Evolutionary conservation across 2,888 invertebrate genomes (phyloP), one percentile per base, ranked within the genome.

Genomic region (Tetranychus truncatus): DNA sequence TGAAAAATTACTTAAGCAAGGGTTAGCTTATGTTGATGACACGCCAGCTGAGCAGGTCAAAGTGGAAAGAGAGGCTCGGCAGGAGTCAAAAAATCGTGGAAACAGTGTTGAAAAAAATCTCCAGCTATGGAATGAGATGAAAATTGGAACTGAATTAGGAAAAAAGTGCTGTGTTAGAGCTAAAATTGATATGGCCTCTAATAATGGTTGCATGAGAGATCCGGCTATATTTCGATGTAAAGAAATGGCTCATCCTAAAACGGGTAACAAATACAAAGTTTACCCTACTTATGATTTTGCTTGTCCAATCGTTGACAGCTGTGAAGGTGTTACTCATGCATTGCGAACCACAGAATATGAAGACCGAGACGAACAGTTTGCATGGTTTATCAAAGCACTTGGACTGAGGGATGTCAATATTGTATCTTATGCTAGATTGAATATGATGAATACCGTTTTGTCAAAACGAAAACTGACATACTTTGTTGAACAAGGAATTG

Each of bases 201-300:
- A 89, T 21, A 99, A 99, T 83, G 99, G 99, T 1, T 97, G 96
- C 80, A 84, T 99, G 88, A 86, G 99, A 65, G 99, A 99, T 85
- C 99, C 99, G 46, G 96, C 97, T 44, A 95, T 99, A 81, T 99
- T 96, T 83, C 86, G 99, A 20, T 99, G 96, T 84, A 99, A 99
- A 84, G 89, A 89, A 74, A 96, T 97, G 82, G 86, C 88, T 1
- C 99, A 99, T 85, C 92, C 96, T 0, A 86, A 91, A 45, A 97
- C 96, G 8, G 95, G 95, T 75, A 88, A 87, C 44, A 90, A 93
- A 84, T 99, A 97, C 85, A 97, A 95, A 93, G 96, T 95, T 0
- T 99, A 99, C 83, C 99, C 99, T 34, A 99, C 99, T 0, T 99
- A 99, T 81, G 99, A 99, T 85, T 99, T 99, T 85, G 96, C 99